Base-by-base conservation (phyloP, 2,888 invertebrate genomes). In the Ectemnius continuus region DNA sequence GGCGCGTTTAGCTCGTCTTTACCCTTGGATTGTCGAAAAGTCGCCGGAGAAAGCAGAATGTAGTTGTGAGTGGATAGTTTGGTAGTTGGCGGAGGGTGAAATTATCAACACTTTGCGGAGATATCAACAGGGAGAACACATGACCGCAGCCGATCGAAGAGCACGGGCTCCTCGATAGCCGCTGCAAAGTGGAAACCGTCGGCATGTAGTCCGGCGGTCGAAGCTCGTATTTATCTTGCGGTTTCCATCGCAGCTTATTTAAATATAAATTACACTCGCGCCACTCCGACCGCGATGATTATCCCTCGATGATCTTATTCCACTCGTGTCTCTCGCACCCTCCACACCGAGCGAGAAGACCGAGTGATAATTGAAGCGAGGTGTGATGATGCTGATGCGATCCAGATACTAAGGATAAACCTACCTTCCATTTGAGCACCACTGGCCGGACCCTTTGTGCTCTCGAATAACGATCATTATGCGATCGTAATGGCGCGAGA, bases 151-250 rank as follows among this genome's bases (percentile, higher is more conserved):
- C 79, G 82, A 88, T 87, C 85, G 86, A 85, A 59, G 18, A 5
- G 14, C 26, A 23, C 13, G 28, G 8, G n/a, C 52, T 4, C 45
- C 6, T 46, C 36, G 36, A 36, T 36, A 36, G 36, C 36, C 63
- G 70, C 48, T 26, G 28, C 82, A 85, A 78, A 76, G 79, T 78
- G 72, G 66, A 74, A 79, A 78, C 59, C 78, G 79, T 61, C 70
- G 76, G 78, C 74, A 78, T 76, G 75, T 69, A 73, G 72, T 62
- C 73, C 72, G 66, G 66, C 71, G 75, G 79, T 76, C 79, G 82
- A 80, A 83, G 79, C 79, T 84, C 78, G 83, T 90, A 88, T 90
- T 90, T 90, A 87, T 89, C 89, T 90, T 90, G 90, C 81, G 90
- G 90, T 90, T 89, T 85, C 85, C 83, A 85, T 87, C 73, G 86